Evolutionary conservation across 2,113 vertebrate genomes (phyloP), one percentile per base, ranked within the genome.

Genomic region (Catharus minimus): DNA sequence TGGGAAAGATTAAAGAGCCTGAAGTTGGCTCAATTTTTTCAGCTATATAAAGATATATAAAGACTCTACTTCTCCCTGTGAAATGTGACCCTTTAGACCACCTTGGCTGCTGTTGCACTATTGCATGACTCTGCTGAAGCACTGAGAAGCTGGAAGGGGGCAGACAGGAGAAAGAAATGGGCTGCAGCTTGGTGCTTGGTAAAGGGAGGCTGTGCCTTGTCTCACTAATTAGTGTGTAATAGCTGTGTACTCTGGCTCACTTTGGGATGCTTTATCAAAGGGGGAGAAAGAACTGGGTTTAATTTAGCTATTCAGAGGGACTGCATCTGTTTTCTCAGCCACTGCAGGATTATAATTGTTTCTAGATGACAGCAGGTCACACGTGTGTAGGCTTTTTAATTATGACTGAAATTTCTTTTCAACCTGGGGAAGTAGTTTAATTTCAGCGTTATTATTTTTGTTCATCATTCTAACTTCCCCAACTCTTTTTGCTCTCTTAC

Each of bases 331-430:
- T 96, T 97, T 81, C 75, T 93, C 76, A 92, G 84, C n/a, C 91
- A 76, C 82, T n/a, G 78, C 69, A 96, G 83, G 83, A 89, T 96
- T 97, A 80, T 92, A 96, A 96, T 96, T 95, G 65, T 84, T 58
- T 87, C 91, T 94, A 91, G 68, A 95, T 96, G 97, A 95, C 96
- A 95, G 96, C 50, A 89, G 95, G 95, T 96, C 92, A 81, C 74
- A 55, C 26, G 89, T 2, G 27, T 90, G 88, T 56, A 50, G 39
- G 91, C 92, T 97, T 95, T 97, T 97, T 97, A 97, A 98, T 98
- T 97, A 96, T 91, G 94, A 88, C 52, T 43, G 89, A 92, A 96
- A 91, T 95, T 60, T 93, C 94, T 91, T 94, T 96, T 93, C 94
- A 94, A 95, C 86, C 95, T 94, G 81, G 93, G 95, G 94, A 96